Evolutionary conservation across 2,113 vertebrate species (phyloP), one percentile per base, ranked within the genome.

Genomic region (Spermophilus dauricus): DNA sequence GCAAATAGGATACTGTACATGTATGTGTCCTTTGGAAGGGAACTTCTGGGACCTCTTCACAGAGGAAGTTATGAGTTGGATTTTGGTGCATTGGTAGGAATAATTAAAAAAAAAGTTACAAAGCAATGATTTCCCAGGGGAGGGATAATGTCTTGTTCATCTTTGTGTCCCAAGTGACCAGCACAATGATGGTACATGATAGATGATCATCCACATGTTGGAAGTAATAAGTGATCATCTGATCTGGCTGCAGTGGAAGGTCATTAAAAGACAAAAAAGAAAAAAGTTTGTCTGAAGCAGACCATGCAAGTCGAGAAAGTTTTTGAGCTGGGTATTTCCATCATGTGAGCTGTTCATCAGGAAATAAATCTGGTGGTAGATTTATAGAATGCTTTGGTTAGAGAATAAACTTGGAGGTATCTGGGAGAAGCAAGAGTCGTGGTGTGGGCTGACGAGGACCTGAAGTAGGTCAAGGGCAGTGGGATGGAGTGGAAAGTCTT

Each of bases 1-100:
- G 28, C 30, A 16, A 9, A 73, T 5, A 53, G 30, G 61, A 91
- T 18, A 10, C 0, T 5, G 0, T 3, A 28, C 73, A 0, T 7
- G 4, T 6, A 13, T 1, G 11, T 34, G 30, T 24, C 58, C 61
- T 95, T 89, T 58, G 8, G 26, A 70, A 70, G 56, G 88, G n/a
- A 56, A 65, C 20, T 53, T 78, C 48, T 8, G 13, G 22, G 34
- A 10, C 9, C 17, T 67, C 24, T 45, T 45, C 17, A 75, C 45
- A 90, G 28, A 69, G n/a, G 11, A 56, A 26, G 18, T 37, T 20
- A n/a, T 53, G 22, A 28, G 5, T n/a, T 11, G 26, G 22, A 48
- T n/a, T 10, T 24, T 45, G n/a, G 3, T 18, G 20, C 7, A 39
- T 8, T 20, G 11, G 30, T 30, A 37, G 61, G 75, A 80, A 77